Percentiles rank a stretch among this genome's conserved stretches.
Evolutionary conservation across 2,797 vertebrate species (phyloP).

Genomic region (Threskiornis aethiopicus): DNA sequence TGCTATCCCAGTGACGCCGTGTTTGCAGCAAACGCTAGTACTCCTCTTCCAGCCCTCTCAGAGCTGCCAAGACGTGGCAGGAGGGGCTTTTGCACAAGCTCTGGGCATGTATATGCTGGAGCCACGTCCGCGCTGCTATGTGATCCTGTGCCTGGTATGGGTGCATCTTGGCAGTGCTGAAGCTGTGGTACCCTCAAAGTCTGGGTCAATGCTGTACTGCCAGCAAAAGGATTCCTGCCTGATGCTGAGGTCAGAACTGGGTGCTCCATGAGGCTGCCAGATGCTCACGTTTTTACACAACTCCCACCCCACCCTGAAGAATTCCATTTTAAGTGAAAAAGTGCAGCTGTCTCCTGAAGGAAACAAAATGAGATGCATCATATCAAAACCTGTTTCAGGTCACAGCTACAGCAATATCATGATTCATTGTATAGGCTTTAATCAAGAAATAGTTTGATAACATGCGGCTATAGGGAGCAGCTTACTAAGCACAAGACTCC

Average conservation of each 20-base stretch:
- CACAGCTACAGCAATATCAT: not conserved
- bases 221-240: not conserved
- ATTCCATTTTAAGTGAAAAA: not conserved
- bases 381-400: not conserved
- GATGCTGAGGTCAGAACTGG: not conserved
- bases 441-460: not conserved
- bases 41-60: not conserved
- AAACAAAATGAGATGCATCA: not conserved
- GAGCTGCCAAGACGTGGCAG: not conserved
- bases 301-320: not conserved
- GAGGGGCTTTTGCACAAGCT: not conserved
- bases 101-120: not conserved
- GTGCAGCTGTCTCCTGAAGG: not conserved
- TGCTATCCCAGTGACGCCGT: rapidly evolving
- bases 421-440: not conserved
- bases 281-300: not conserved
- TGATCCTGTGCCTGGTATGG: not conserved
- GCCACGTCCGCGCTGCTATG: not conserved
- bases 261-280: not conserved
- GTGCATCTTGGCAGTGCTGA: rapidly evolving
- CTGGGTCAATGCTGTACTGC: too few species aligned
- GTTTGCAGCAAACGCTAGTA: not conserved
- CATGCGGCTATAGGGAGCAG: not conserved
- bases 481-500: not conserved
- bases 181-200: not conserved